These are phyloP conservation scores for Zele albiditarsus DNA, from an alignment of 2,888 invertebrate species.

Conservation along the genomic window DNA sequence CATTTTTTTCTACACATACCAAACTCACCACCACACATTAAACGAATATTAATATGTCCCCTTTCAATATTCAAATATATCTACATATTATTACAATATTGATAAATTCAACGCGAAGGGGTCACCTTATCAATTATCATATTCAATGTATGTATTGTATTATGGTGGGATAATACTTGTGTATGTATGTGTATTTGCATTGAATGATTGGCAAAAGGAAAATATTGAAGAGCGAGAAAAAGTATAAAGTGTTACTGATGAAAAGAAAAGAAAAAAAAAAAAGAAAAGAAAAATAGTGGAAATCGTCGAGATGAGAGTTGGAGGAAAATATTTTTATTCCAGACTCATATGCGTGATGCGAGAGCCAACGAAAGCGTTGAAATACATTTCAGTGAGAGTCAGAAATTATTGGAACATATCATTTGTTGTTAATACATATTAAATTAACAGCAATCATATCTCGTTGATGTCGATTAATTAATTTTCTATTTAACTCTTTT, in stretches of 20 bases:
- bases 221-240: neutral
- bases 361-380: constrained; percentile 44
- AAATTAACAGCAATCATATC: neutral
- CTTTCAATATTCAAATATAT: neutral
- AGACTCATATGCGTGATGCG: constrained; percentile 7
- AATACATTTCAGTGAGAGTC: constrained; percentile 39
- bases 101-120: constrained; percentile 29
- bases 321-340: neutral
- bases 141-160: constrained; percentile 4
- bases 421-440: constrained; percentile 30
- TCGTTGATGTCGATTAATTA: neutral
- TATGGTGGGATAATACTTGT: neutral
- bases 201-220: neutral
- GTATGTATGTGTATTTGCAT: neutral
- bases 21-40: neutral
- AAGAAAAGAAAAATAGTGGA: constrained; percentile 13
- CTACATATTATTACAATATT: neutral
- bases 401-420: constrained; percentile 42
- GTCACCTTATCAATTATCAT: constrained; percentile 39
- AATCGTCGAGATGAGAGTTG: constrained; percentile 12
- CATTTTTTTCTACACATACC: neutral
- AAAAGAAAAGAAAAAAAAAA: neutral
- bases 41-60: neutral
- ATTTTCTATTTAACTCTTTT: neutral
- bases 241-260: neutral